phyloP scores from a whole-genome alignment of 1,140 invertebrate species.

The Bombus sylvicola region DNA sequence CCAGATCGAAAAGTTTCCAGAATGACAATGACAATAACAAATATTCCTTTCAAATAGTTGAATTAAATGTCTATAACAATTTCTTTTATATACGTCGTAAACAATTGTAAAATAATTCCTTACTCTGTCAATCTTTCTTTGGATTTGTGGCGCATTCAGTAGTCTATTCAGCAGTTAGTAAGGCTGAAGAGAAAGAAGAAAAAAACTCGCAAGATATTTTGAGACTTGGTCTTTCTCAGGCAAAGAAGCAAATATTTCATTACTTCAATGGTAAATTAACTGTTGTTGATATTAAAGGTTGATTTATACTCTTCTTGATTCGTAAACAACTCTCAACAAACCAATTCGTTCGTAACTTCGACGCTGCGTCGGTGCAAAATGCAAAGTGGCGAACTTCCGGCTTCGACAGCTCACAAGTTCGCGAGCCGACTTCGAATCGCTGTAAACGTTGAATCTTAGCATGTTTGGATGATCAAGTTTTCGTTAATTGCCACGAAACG shows the following conservation, averaged over 20 bases:
- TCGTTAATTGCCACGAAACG: neutral
- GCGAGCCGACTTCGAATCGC: no score
- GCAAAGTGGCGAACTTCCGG: conserved; percentile 19
- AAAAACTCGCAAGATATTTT: neutral
- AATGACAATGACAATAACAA: no score
- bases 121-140: neutral
- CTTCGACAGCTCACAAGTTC: neutral
- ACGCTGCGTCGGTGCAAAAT: neutral
- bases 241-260: conserved; percentile 1
- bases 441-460: neutral
- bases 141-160: neutral
- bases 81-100: neutral
- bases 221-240: neutral
- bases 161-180: neutral
- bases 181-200: neutral
- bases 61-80: no score
- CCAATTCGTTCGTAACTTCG: conserved; percentile 6
- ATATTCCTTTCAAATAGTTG: no score
- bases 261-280: conserved; percentile 10
- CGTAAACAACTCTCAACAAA: conserved; percentile 2
- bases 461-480: neutral
- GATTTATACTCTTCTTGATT: conserved; percentile 5
- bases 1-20: no score
- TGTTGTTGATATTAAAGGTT: neutral
- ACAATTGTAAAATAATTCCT: neutral